Conservation (phyloP, 2,797 vertebrate species). For the Morus bassanus region DNA sequence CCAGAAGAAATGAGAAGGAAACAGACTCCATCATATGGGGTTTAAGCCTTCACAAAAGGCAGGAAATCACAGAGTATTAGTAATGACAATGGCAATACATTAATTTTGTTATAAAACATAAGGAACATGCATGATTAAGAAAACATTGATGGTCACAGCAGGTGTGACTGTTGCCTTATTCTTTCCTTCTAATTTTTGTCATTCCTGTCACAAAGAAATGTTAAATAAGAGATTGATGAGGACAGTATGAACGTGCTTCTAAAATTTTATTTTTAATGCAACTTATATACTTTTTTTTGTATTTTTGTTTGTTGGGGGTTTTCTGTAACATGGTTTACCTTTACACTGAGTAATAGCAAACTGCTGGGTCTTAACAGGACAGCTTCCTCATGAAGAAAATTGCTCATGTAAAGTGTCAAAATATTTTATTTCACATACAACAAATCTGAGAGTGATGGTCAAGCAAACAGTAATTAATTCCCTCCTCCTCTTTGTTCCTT, state of each 20-base stretch:
- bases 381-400: neutral
- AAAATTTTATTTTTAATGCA: neutral
- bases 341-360: neutral
- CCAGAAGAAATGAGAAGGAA: neutral
- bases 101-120: neutral
- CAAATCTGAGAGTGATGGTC: neutral
- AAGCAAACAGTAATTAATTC: neutral
- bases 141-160: neutral
- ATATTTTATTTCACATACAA: neutral
- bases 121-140: neutral
- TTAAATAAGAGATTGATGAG: neutral
- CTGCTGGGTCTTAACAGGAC: neutral
- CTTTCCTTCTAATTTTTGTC: neutral
- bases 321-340: neutral
- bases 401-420: neutral
- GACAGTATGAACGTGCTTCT: neutral
- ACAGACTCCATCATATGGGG: neutral
- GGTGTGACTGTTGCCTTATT: neutral
- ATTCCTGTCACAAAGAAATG: neutral
- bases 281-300: rapidly evolving
- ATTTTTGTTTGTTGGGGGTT: neutral
- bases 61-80: neutral
- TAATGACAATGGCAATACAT: neutral
- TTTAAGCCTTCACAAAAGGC: neutral
- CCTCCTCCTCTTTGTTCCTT: neutral